These are phyloP conservation scores for Bucco capensis DNA, from an alignment of 2,113 vertebrate species.

Conservation along the genomic window DNA sequence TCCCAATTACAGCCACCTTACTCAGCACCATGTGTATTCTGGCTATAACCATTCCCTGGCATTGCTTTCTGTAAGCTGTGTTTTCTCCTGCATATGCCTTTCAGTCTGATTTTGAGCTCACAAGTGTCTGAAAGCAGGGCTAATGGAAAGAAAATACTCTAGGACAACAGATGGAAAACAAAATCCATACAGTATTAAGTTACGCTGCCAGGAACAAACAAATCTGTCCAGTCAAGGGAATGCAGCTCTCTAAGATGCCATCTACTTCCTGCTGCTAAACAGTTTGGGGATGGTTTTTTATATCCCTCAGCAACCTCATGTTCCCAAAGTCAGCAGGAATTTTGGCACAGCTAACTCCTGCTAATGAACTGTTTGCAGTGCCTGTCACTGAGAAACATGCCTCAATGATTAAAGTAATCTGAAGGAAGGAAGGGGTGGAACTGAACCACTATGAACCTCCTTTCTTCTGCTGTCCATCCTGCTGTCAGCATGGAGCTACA, in stretches of 20 bases:
- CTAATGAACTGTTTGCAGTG: conserved; percentile 11
- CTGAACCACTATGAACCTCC: conserved; percentile 29
- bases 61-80: neutral
- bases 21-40: neutral
- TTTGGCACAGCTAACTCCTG: conserved; percentile 15
- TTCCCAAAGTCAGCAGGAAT: conserved; percentile 6
- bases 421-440: conserved; percentile 22
- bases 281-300: neutral
- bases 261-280: conserved; percentile 24
- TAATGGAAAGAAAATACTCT: neutral
- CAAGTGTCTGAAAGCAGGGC: neutral
- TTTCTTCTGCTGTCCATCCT: neutral
- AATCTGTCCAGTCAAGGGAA: neutral
- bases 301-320: conserved; percentile 15
- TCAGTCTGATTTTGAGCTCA: neutral
- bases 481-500: neutral
- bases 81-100: neutral
- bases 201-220: neutral
- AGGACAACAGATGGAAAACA: neutral
- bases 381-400: neutral
- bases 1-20: neutral
- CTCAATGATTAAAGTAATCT: neutral
- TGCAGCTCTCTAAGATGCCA: neutral
- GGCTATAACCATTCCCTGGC: neutral
- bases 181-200: neutral